Percentiles rank a stretch among this genome's conserved stretches.
Evolutionary conservation across 2,888 invertebrate species (phyloP).

Genomic region (Ochropleura leucogaster): DNA sequence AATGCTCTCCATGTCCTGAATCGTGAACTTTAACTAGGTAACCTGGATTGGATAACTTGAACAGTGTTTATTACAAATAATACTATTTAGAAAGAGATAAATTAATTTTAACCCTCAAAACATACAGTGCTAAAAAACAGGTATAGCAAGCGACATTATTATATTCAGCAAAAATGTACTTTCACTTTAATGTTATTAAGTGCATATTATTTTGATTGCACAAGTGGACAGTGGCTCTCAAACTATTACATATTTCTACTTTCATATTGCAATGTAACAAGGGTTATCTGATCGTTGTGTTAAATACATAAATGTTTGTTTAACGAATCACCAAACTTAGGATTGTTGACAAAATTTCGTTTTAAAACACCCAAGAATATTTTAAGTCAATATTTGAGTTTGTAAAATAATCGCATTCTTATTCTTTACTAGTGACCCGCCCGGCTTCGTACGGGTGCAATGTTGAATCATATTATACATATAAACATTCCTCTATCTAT

Average conservation of each 20-base stretch:
- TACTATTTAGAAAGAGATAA: not conserved
- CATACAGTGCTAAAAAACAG: conserved; percentile 7
- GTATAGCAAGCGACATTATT: conserved; percentile 37
- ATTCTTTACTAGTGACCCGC: no score
- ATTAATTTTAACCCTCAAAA: conserved; percentile 15
- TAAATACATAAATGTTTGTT: not conserved
- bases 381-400: not conserved
- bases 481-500: no score
- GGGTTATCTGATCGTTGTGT: not conserved
- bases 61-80: not conserved
- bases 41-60: not conserved
- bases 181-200: conserved; percentile 24
- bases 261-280: not conserved
- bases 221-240: conserved; percentile 16
- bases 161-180: conserved; percentile 21
- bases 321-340: not conserved
- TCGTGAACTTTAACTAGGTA: not conserved
- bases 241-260: not conserved
- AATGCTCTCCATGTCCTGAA: not conserved
- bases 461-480: no score
- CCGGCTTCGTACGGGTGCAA: no score
- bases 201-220: conserved; percentile 38
- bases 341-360: not conserved
- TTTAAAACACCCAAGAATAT: not conserved
- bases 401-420: not conserved